Percentiles rank a stretch among this genome's conserved stretches.
These are phyloP conservation scores for Acrossocheilus wenchowensis DNA, from an alignment of 2,797 vertebrate species.

Conservation along the genomic window DNA sequence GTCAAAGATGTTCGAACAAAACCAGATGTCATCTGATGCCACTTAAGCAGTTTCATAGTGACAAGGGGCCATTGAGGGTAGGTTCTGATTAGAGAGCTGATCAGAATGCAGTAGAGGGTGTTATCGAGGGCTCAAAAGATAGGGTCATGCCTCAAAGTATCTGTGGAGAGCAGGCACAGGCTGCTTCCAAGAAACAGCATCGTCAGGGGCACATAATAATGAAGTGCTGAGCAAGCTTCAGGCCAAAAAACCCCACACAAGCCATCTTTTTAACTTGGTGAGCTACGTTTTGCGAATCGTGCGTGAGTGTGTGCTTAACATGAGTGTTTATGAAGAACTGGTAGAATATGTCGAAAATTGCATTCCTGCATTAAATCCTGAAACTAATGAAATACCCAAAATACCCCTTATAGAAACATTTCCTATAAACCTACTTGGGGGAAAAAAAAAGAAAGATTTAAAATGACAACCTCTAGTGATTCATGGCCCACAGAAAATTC, in stretches of 20 bases:
- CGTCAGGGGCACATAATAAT: conserved; percentile 20
- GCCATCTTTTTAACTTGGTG: background rate
- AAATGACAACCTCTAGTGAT: background rate
- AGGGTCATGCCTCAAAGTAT: conserved; percentile 15
- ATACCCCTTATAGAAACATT: background rate
- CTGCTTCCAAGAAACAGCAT: conserved; percentile 40
- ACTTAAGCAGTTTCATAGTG: background rate
- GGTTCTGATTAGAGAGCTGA: conserved; percentile 15
- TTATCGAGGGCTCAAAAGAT: background rate
- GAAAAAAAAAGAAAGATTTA: background rate
- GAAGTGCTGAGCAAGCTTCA: conserved; percentile 47
- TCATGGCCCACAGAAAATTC: background rate
- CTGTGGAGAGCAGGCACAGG: background rate
- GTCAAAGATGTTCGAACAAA: conserved; percentile 14
- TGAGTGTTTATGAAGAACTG: background rate
- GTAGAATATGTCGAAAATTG: background rate
- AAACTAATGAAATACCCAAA: background rate
- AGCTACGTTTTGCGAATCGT: background rate
- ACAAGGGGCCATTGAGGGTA: background rate
- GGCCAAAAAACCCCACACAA: background rate
- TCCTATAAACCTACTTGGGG: background rate
- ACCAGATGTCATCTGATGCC: background rate
- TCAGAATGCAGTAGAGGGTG: conserved; percentile 11
- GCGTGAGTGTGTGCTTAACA: background rate
- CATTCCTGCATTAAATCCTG: background rate